Base-by-base conservation (phyloP, 2,888 invertebrate species). In the Leptopilina drosophilae region DNA sequence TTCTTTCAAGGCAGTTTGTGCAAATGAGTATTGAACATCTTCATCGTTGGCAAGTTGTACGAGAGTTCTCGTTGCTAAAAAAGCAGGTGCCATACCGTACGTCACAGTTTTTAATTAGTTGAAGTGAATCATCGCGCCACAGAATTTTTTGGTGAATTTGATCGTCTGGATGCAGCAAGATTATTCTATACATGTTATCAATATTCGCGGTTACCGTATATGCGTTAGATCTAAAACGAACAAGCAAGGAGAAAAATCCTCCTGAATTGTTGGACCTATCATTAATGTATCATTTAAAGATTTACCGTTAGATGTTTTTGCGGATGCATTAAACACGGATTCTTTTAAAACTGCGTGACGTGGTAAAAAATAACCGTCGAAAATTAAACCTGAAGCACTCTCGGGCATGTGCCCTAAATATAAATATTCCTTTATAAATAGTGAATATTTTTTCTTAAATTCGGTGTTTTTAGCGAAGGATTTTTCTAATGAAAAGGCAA, bases 101-200 rank as follows among this genome's bases (percentile, higher is more conserved):
- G 76, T 76, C 20, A 76, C 64, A 14, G 76, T 76, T 11, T 76
- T 76, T 0, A 64, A 77, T 26, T 2, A 53, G 66, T 12, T 49
- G 40, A 5, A 1, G n/a, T 4, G 15, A 2, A 53, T 77, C 66
- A 42, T 77, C 66, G 9, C 77, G 65, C 66, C 66, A 77, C 49
- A 77, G n/a, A 15, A 77, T 77, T 65, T 40, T 42, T 53, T 76
- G 76, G 46, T 40, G 46, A 56, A 56, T 64, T 26, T 33, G 33
- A 64, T 64, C 11, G 9, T 20, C 20, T 0, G 64, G 64, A n/a
- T 64, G 64, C 20, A 64, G 4, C 33, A 12, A 12, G 3, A 64
- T 33, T 11, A 12, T 20, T 5, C 64, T 4, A 11, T 64, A 64
- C 33, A 64, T 64, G 33, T 64, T 33, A 14, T 64, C 26, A 33